Percentiles rank a stretch among this genome's conserved stretches.
Conservation (phyloP, 2,888 invertebrate species). For the Spilarctia lutea region DNA sequence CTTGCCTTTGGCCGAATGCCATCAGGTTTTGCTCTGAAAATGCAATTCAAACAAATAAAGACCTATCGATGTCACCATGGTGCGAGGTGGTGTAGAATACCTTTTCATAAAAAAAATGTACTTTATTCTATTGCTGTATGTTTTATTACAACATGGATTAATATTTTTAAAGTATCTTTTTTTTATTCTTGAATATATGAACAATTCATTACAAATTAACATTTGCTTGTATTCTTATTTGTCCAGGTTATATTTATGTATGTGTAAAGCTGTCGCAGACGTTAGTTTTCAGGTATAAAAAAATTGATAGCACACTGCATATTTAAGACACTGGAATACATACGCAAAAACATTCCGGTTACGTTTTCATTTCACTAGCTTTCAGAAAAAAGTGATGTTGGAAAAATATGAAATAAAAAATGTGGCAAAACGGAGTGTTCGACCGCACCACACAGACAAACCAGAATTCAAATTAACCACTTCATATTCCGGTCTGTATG, state of each 20-base stretch:
- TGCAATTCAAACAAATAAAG: background rate
- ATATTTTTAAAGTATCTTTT: too few species aligned
- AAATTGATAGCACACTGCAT: background rate
- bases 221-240: too few species aligned
- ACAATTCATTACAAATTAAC: too few species aligned
- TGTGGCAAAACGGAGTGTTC: conserved; percentile 57
- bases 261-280: background rate
- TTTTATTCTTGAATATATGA: too few species aligned
- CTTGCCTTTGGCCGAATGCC: too few species aligned
- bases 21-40: too few species aligned
- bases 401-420: conserved; percentile 58
- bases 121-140: background rate
- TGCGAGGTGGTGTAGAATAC: too few species aligned
- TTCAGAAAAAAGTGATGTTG: conserved; percentile 54
- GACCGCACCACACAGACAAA: conserved; percentile 60
- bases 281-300: background rate
- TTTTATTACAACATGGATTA: background rate
- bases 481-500: conserved; percentile 73
- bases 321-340: background rate
- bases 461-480: conserved; percentile 81
- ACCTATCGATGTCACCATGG: background rate
- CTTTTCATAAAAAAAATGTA: too few species aligned
- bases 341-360: conserved; percentile 47
- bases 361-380: conserved; percentile 55
- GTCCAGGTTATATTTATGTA: too few species aligned